Evolutionary conservation across 2,113 vertebrate species (phyloP).

Genomic region (Poeciliopsis retropinna): DNA sequence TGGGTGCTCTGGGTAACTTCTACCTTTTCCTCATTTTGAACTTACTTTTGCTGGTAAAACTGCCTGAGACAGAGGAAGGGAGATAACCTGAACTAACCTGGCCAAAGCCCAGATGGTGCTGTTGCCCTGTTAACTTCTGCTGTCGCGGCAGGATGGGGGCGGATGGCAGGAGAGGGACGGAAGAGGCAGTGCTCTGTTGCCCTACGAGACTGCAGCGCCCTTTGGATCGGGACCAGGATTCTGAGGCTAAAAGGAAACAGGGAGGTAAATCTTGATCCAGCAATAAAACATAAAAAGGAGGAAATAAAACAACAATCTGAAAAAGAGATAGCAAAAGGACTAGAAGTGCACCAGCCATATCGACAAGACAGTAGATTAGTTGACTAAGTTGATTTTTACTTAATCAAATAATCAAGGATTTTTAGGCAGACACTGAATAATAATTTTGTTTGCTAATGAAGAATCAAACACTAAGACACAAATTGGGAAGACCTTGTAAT

Average conservation of each 20-base stretch:
- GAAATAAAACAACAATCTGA: neutral
- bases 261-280: constrained; percentile 8
- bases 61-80: neutral
- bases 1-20: neutral
- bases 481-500: neutral
- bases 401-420: too few relatives aligned
- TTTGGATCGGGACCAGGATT: constrained; percentile 87
- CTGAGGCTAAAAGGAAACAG: constrained; percentile 68
- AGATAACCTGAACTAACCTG: constrained; percentile 81
- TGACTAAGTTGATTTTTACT: too few relatives aligned
- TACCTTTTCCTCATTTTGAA: neutral
- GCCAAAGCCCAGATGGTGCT: constrained; percentile 86
- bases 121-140: constrained; percentile 84
- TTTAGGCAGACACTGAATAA: too few relatives aligned
- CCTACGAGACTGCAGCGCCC: constrained; percentile 84
- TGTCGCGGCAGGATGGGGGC: constrained; percentile 83
- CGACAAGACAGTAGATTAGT: neutral
- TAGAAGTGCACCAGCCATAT: neutral
- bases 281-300: neutral
- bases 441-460: too few relatives aligned
- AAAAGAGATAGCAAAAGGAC: neutral
- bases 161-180: constrained; percentile 79
- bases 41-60: neutral
- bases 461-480: too few relatives aligned
- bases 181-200: constrained; percentile 83